Evolutionary conservation across 2,797 vertebrate genomes (phyloP), one percentile per base, ranked within the genome.

Genomic region (Echeneis naucrates): DNA sequence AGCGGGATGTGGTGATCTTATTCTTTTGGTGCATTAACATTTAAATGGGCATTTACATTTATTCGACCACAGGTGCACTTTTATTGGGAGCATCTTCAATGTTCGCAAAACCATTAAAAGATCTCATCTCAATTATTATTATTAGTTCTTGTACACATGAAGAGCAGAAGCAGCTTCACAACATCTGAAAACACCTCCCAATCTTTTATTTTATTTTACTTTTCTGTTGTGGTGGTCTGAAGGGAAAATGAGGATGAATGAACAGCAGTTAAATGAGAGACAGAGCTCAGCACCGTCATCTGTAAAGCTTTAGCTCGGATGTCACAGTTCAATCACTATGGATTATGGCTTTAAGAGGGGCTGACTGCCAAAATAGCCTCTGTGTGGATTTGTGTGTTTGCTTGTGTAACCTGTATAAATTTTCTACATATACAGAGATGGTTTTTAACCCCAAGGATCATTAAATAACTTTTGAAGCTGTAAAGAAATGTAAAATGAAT

Each of bases 241-340:
- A 23, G 45, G 51, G 51, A 13, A 33, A 8, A 57, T 17, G 70
- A 62, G 76, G 79, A 87, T 55, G 51, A 82, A 79, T 80, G 82
- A 87, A 72, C 59, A 68, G 58, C 74, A 77, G 76, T 72, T 78
- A 77, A 76, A 82, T 76, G 75, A 82, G 74, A 85, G 76, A 17
- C 24, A 1, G 60, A 73, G 81, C 85, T 78, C 72, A 65, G 77
- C 68, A 37, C 42, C 16, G 71, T 80, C 86, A 68, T 89, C 80
- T 91, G 78, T 67, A 47, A 68, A 80, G 85, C 78, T 83, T 83
- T 62, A 80, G 74, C 84, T 76, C 23, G 56, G 75, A 73, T 86
- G 88, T 81, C 88, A 88, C 84, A 84, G 82, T 88, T 85, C 83
- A 88, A 64, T 87, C 79, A 73, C 77, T 78, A 11, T 72, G 72